These are phyloP conservation scores for Brachyopa scutellaris DNA, from an alignment of 2,888 invertebrate genomes.

Conservation along the genomic window DNA sequence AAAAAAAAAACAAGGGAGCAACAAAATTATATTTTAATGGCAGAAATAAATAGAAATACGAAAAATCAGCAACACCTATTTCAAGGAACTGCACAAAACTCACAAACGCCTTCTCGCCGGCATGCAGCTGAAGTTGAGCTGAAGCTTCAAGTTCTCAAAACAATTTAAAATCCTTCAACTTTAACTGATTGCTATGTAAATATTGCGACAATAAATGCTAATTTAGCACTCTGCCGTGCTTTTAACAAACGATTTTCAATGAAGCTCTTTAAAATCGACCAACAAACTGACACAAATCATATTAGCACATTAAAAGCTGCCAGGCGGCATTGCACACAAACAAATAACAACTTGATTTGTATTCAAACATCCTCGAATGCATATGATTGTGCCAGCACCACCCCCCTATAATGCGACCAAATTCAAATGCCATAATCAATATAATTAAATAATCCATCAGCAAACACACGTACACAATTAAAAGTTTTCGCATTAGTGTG, in stretches of 20 bases:
- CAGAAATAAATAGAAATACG: not conserved
- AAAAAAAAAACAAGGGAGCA: too few species aligned
- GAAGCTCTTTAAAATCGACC: too few species aligned
- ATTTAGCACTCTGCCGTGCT: too few species aligned
- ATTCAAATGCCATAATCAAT: slow-evolving; percentile 18
- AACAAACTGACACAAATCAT: too few species aligned
- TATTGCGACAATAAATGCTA: too few species aligned
- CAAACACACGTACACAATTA: slow-evolving; percentile 9
- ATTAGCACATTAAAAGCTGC: too few species aligned
- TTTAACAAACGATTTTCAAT: too few species aligned
- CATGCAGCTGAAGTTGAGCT: too few species aligned
- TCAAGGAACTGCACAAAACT: not conserved
- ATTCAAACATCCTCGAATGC: not conserved
- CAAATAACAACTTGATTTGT: slow-evolving; percentile 14
- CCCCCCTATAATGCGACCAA: not conserved
- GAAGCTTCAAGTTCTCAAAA: too few species aligned
- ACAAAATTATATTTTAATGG: not conserved
- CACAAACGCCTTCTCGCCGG: not conserved
- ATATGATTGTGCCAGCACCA: not conserved
- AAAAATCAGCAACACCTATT: not conserved
- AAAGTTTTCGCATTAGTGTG: slow-evolving; percentile 8
- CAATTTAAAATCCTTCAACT: too few species aligned
- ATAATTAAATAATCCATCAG: slow-evolving; percentile 28
- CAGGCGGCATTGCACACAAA: too few species aligned
- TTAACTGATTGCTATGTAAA: too few species aligned